phyloP scores from a whole-genome alignment of 1,140 invertebrate genomes.

The Neuroterus valhalla region DNA sequence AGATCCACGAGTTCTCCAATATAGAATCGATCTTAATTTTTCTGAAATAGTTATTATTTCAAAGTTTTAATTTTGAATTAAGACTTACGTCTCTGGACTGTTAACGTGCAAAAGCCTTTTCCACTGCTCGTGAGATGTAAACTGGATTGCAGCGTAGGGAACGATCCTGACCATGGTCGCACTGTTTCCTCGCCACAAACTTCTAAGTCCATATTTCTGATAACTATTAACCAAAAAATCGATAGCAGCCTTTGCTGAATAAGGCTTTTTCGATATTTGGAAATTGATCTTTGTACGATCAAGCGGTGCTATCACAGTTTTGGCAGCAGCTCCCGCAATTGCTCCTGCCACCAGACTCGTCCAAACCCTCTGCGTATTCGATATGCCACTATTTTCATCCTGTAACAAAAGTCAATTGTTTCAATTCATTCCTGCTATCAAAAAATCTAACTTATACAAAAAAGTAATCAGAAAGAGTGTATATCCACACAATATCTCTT shows the following conservation, averaged over 20 bases:
- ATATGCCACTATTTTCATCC: conserved; percentile 52
- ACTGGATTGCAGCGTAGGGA: conserved; percentile 98
- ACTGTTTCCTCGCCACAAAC: conserved; percentile 97
- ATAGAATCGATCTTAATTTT: too few species aligned
- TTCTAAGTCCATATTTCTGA: conserved; percentile 84
- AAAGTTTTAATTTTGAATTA: not conserved
- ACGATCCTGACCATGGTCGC: conserved; percentile 98
- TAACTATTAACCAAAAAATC: conserved; percentile 85
- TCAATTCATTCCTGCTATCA: conserved; percentile 29
- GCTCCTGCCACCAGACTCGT: conserved; percentile 88
- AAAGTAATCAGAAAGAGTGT: too few species aligned
- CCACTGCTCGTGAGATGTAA: conserved; percentile 97
- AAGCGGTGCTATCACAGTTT: conserved; percentile 96
- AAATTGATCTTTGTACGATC: conserved; percentile 99
- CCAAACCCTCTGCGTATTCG: conserved; percentile 77
- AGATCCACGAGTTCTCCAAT: too few species aligned
- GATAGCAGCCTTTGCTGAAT: conserved; percentile 86
- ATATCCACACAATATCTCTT: too few species aligned
- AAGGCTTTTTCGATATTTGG: conserved; percentile 88
- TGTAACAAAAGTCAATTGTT: conserved; percentile 41
- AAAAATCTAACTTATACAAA: too few species aligned
- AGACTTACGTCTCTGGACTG: conserved; percentile 78
- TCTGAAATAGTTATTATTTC: too few species aligned
- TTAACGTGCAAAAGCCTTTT: conserved; percentile 88
- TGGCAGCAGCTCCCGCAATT: conserved; percentile 94